These are phyloP conservation scores for Melanocharis versteri DNA, from an alignment of 2,113 vertebrate species.

Conservation along the genomic window DNA sequence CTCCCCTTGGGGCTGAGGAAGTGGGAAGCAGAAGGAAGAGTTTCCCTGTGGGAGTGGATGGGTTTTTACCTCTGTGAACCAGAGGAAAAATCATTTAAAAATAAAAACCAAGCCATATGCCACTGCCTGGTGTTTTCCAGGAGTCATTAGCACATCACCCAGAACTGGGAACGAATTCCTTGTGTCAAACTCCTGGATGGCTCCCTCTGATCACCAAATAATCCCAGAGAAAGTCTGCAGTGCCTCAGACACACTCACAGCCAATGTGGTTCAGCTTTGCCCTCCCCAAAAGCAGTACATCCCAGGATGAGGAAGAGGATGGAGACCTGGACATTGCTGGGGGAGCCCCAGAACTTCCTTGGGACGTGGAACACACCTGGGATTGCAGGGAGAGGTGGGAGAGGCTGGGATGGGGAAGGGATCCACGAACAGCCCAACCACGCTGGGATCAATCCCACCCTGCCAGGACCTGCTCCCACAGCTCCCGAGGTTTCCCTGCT, in stretches of 20 bases:
- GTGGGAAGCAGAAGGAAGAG: neutral
- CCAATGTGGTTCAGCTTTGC: neutral
- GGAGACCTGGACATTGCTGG: neutral
- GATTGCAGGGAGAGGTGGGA: neutral
- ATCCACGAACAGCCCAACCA: neutral
- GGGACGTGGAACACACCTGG: neutral
- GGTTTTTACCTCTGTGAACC: neutral
- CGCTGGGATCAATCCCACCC: neutral
- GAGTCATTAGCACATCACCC: neutral
- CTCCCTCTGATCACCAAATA: neutral
- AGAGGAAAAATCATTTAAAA: neutral
- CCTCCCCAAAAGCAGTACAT: neutral
- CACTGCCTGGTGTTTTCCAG: neutral
- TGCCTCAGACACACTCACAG: neutral
- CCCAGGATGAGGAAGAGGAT: neutral
- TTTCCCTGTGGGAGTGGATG: accelerated
- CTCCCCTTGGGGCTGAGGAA: neutral
- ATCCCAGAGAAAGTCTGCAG: neutral
- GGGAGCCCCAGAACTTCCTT: neutral
- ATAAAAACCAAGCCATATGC: neutral
- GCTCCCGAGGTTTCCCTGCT: neutral
- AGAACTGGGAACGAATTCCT: neutral
- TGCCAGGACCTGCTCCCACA: neutral
- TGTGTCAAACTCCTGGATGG: neutral
- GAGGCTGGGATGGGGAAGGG: neutral